These are phyloP conservation scores for Osmerus eperlanus DNA, from an alignment of 2,113 vertebrate genomes.

Conservation along the genomic window DNA sequence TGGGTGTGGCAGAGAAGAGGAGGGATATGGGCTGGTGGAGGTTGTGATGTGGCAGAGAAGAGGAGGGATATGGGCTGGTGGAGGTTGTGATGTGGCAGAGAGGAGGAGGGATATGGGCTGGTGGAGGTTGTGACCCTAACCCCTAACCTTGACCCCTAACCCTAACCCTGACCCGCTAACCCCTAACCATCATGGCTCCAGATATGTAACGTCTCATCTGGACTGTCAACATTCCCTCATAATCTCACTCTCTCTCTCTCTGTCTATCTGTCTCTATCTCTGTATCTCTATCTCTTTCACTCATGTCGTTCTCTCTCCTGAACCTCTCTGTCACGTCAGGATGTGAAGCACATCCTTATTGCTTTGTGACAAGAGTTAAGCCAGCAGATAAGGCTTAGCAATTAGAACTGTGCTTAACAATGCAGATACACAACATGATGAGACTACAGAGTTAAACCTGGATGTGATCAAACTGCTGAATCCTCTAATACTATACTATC, in stretches of 20 bases:
- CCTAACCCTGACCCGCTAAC: too few relatives aligned
- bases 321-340: too few relatives aligned
- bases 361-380: too few relatives aligned
- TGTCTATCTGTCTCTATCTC: not conserved
- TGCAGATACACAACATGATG: too few relatives aligned
- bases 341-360: too few relatives aligned
- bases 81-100: slow-evolving; percentile 15
- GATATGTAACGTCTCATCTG: slow-evolving; percentile 17
- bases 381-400: too few relatives aligned
- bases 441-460: too few relatives aligned
- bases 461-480: too few relatives aligned
- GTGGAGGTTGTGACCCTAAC: slow-evolving; percentile 10
- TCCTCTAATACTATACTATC: too few relatives aligned
- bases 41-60: slow-evolving; percentile 19
- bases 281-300: not conserved
- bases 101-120: not conserved
- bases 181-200: not conserved
- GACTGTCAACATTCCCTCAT: slow-evolving; percentile 55
- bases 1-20: not conserved
- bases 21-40: not conserved
- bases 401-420: too few relatives aligned
- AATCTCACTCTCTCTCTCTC: slow-evolving; percentile 34
- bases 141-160: too few relatives aligned
- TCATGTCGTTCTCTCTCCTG: too few relatives aligned
- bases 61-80: not conserved